Base-by-base conservation (phyloP, 2,113 vertebrate genomes). In the Tragelaphus strepsiceros region DNA sequence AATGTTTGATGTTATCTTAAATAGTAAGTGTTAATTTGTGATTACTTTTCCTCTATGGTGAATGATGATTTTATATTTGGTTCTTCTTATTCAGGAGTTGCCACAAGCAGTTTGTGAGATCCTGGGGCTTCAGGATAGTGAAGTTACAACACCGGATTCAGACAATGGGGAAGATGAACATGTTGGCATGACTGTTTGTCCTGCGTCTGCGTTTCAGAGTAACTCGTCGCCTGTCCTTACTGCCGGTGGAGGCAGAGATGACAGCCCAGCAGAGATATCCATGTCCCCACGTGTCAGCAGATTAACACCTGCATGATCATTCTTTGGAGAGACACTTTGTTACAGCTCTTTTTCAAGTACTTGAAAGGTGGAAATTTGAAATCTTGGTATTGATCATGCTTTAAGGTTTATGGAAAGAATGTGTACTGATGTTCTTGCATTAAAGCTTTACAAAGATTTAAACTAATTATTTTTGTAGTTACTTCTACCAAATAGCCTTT, bases 391-490 rank as follows among this genome's bases (percentile, higher is more conserved):
- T 98, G 98, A 99, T 99, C 99, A 98, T 99, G 98, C 98, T 99
- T 98, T 99, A 99, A 99, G 97, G 97, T 98, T 96, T 95, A 97
- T 98, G 98, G 98, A 98, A 98, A 98, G 98, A 98, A 98, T 99
- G 98, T 99, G 99, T 99, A 99, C 98, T 99, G 98, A 99, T 98
- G 98, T 98, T 98, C 98, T 98, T 98, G 98, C 98, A 99, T 99
- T 99, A 99, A 99, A 99, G 99, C 99, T 99, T 99, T 99, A 99
- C 98, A 98, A 98, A 99, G 98, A 99, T 98, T 98, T 98, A 99
- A 99, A 98, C 98, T 99, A 99, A 99, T 99, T 99, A 99, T 99
- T 99, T 99, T 99, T 99, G 99, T 99, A 99, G 99, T 99, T 99
- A 99, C 99, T 99, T 99, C 98, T 99, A 99, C 98, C 99, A 99